phyloP scores from a whole-genome alignment of 2,113 vertebrate genomes.

The Phoxinus phoxinus region DNA sequence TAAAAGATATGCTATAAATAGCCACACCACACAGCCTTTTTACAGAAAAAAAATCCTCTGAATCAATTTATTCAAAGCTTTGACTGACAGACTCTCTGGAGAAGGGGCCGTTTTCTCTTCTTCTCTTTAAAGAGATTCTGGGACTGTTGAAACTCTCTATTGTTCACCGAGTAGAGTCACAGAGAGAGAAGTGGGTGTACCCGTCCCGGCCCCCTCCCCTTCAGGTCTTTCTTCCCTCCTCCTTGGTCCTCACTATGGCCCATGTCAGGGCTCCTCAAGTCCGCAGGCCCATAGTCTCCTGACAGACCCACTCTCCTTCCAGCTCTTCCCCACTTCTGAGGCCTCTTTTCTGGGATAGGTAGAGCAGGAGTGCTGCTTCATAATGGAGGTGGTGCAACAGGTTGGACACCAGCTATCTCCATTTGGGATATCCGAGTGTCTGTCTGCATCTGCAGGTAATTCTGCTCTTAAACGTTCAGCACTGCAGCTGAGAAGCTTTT shows the following conservation, averaged over 20 bases:
- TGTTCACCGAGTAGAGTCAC: slow-evolving; percentile 67
- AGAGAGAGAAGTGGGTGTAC: slow-evolving; percentile 71
- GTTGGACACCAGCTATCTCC: slow-evolving; percentile 61
- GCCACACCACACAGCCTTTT: background rate
- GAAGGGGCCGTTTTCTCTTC: slow-evolving; percentile 24
- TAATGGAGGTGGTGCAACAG: slow-evolving; percentile 74
- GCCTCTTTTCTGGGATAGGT: slow-evolving; percentile 51
- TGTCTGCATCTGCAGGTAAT: slow-evolving; percentile 73
- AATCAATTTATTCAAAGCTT: background rate
- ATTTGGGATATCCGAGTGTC: slow-evolving; percentile 68
- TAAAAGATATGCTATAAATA: background rate
- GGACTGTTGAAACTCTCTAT: slow-evolving; percentile 72
- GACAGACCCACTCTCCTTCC: slow-evolving; percentile 55
- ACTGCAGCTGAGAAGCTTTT: background rate
- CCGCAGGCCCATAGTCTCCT: slow-evolving; percentile 53
- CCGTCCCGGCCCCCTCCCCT: slow-evolving; percentile 57
- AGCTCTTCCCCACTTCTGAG: slow-evolving; percentile 46
- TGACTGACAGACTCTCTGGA: slow-evolving; percentile 20
- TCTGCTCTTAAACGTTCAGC: background rate
- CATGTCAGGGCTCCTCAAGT: slow-evolving; percentile 63
- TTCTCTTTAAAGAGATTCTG: slow-evolving; percentile 64
- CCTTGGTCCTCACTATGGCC: slow-evolving; percentile 71
- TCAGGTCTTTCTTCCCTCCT: slow-evolving; percentile 47
- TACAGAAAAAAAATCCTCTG: background rate
- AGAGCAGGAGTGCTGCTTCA: slow-evolving; percentile 44